Percentiles rank a stretch among this genome's conserved stretches.
Evolutionary conservation across 2,113 vertebrate genomes (phyloP).

Genomic region (Indri indri): DNA sequence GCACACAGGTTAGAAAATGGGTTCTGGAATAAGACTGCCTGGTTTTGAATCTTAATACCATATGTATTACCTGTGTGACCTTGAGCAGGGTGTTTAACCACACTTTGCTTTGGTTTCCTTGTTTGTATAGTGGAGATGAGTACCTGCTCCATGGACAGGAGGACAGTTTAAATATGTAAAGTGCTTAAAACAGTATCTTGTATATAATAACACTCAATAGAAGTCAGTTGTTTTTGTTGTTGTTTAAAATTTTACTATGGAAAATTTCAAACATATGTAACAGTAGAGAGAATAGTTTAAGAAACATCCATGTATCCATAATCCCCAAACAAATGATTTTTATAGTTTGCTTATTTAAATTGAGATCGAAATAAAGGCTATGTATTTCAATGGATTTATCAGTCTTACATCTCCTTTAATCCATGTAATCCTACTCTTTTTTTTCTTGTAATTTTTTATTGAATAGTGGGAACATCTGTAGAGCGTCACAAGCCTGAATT

Average conservation of each 20-base stretch:
- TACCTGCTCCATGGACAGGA: neutral
- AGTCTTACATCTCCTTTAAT: neutral
- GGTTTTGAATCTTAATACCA: neutral
- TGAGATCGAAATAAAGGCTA: neutral
- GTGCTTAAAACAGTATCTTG: neutral
- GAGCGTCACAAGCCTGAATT: neutral
- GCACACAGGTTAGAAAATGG: neutral
- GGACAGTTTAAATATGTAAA: neutral
- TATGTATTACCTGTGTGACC: neutral
- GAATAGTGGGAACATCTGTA: neutral
- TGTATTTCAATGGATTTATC: neutral
- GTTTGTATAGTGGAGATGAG: neutral
- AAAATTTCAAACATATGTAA: neutral
- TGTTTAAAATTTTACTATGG: neutral
- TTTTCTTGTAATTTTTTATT: neutral
- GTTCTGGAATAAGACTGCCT: neutral
- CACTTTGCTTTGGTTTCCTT: neutral
- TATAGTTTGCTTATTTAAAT: slow-evolving; percentile 12
- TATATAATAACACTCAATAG: neutral
- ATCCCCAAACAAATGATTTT: neutral
- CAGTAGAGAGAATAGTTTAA: neutral
- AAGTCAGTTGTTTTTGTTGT: neutral
- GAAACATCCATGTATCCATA: neutral
- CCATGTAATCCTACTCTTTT: neutral
- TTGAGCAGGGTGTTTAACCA: neutral